A percentile compares a stretch with the other conserved stretches of the same genome.
phyloP scores from a whole-genome alignment of 2,888 invertebrate genomes.

The Pilophorus perplexus region DNA sequence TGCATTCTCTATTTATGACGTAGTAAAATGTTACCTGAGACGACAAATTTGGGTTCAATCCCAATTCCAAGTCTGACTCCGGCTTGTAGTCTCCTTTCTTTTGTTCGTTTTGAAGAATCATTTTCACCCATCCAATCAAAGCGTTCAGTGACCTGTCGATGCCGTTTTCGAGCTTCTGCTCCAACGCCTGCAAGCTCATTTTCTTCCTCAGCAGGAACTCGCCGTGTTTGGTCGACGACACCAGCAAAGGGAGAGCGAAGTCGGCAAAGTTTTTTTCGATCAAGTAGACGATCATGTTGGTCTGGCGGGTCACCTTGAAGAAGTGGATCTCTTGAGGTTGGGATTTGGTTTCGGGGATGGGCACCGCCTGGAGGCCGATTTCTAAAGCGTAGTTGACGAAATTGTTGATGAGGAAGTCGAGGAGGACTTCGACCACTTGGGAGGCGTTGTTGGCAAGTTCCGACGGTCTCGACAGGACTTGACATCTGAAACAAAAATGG shows the following conservation, averaged over 20 bases:
- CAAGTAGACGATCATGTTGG: conserved; percentile 88
- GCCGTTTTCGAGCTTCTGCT: conserved; percentile 86
- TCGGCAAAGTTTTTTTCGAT: conserved; percentile 91
- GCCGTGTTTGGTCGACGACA: conserved; percentile 84
- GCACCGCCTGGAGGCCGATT: conserved; percentile 83
- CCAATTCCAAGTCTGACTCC: conserved; percentile 76
- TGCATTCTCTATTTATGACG: not conserved
- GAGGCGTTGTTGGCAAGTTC: conserved; percentile 76
- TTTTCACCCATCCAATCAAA: conserved; percentile 85
- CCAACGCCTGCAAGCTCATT: conserved; percentile 79
- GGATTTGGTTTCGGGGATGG: conserved; percentile 82
- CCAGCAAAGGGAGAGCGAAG: conserved; percentile 80
- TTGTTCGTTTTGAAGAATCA: conserved; percentile 87
- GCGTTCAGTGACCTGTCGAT: conserved; percentile 71
- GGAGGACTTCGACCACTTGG: conserved; percentile 77
- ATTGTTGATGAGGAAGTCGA: conserved; percentile 81
- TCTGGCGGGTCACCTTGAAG: conserved; percentile 88
- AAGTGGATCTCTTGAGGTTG: conserved; percentile 86
- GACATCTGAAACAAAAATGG: too few relatives aligned
- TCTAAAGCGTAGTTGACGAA: conserved; percentile 97
- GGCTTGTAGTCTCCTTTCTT: conserved; percentile 92
- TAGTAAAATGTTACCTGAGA: too few relatives aligned
- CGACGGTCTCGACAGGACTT: conserved; percentile 72
- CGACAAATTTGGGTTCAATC: conserved; percentile 29
- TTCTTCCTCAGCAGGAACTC: conserved; percentile 86